Base-by-base conservation (phyloP, 2,888 invertebrate species). In the Zootermopsis nevadensis region DNA sequence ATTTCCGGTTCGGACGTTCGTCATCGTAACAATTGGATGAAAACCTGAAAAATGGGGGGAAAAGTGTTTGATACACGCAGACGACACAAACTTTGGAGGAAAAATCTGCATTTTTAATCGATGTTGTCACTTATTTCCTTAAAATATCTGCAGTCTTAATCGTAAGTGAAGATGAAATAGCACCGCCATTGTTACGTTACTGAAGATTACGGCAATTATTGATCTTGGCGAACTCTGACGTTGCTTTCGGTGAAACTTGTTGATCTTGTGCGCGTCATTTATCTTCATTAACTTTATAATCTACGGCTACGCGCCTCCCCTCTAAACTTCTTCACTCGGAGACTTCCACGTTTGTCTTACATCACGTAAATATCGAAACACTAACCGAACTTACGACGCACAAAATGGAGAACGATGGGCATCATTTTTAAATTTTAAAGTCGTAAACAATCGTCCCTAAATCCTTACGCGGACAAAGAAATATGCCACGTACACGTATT, bases 11-110 rank as follows among this genome's bases (percentile, higher is more conserved):
- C 80, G 35, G 24, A n/a, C 31, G 22, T 67, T 91, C 83, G 89
- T 88, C 84, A 89, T 89, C 82, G 92, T 91, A 86, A 93, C 89
- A 81, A 93, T 92, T 55, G 93, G 93, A 87, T 93, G 93, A 87
- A 93, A 93, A 86, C 92, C 93, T 84, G 19, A 60, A 0, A 60
- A 60, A 2, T 27, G 10, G n/a, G 8, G n/a, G n/a, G n/a, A 60
- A 60, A 69, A 69, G 15, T 31, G 27, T 66, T 66, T 10, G 24
- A 66, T 24, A 66, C 12, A 24, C 22, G 7, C 22, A 66, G 7
- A 66, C 30, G 33, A 22, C 69, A 69, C 31, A 30, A 15, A 69
- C 12, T 69, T 69, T n/a, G n/a, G n/a, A n/a, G n/a, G n/a, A n/a
- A n/a, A n/a, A 69, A 69, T 69, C 6, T 33, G 69, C 33, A 30